Evolutionary conservation across 2,113 vertebrate species (phyloP), one percentile per base, ranked within the genome.

Genomic region (Pseudopodoces humilis): DNA sequence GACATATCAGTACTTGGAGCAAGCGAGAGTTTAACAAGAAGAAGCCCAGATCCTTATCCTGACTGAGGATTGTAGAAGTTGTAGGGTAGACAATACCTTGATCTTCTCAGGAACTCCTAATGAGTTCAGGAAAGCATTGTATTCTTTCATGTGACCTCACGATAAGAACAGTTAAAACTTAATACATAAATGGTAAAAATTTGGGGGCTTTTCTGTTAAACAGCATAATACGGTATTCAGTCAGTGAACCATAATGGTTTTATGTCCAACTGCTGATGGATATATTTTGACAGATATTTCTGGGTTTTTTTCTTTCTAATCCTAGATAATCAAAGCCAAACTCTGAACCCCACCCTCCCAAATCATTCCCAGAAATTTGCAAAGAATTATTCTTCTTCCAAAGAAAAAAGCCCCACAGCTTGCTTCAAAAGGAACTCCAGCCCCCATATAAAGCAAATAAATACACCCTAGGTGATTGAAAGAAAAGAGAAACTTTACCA

Each of bases 121-220:
- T 70, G 59, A 24, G 19, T 92, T 94, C 67, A 72, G 93, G 89
- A 91, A 95, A 55, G 43, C 63, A 59, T 80, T 95, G 46, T 68
- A 16, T 79, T 87, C 58, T 83, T 83, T 67, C 27, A 47, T 90
- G 91, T 1, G 2, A 65, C 63, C 59, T 94, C 25, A 68, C 91
- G 88, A 94, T 92, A 94, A 94, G 86, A 92, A 37, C 37, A 49
- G 18, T 52, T 94, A 30, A 39, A 80, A 39, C 14, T n/a, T 59
- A 43, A 67, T 35, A 35, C 23, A 8, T 28, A 83, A 82, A 47
- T 1, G 6, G 52, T 62, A 83, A 83, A 83, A 62, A 47, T 24
- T 25, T 69, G 0, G 3, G 37, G 50, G 3, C 13, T 75, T 69
- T 91, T 76, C 71, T 27, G 7, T 83, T 65, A 22, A 77, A 63